These are phyloP conservation scores for Hippocampus zosterae DNA, from an alignment of 2,113 vertebrate species.

Conservation along the genomic window DNA sequence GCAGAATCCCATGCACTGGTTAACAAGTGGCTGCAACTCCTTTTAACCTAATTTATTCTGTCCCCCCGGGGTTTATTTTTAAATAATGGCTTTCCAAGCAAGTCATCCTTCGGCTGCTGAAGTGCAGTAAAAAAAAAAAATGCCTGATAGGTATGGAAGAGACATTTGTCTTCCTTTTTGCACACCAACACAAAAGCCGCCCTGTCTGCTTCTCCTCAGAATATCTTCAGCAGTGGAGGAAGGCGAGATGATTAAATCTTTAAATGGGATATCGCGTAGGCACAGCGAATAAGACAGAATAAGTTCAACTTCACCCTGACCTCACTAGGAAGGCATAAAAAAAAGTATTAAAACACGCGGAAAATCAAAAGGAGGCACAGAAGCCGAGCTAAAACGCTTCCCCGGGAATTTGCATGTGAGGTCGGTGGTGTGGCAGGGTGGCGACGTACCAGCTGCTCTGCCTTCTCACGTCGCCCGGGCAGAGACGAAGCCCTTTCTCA, in stretches of 20 bases:
- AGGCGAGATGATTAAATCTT: constrained; percentile 18
- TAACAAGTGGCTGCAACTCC: constrained; percentile 27
- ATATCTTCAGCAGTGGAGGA: not conserved
- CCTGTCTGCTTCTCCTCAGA: constrained; percentile 2
- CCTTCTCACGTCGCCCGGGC: constrained; percentile 60
- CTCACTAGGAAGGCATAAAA: not conserved
- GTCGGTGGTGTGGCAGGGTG: constrained; percentile 40
- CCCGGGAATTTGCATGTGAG: constrained; percentile 53
- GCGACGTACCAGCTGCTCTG: constrained; percentile 61
- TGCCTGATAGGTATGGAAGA: constrained; percentile 1
- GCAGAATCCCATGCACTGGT: not conserved
- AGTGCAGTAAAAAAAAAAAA: constrained; percentile 11
- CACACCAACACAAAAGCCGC: constrained; percentile 6
- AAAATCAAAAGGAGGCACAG: not conserved
- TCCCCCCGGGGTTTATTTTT: constrained; percentile 28
- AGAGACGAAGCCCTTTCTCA: constrained; percentile 58
- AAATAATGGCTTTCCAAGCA: constrained; percentile 44
- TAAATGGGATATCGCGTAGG: not conserved
- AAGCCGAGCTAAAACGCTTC: constrained; percentile 14
- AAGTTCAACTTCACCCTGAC: not conserved
- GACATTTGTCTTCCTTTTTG: constrained; percentile 7
- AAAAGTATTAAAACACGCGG: not conserved
- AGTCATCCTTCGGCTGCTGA: constrained; percentile 19
- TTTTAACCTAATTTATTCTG: constrained; percentile 22
- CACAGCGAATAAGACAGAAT: not conserved